Conservation (phyloP, 2,888 invertebrate genomes). For the Hypena proboscidalis region DNA sequence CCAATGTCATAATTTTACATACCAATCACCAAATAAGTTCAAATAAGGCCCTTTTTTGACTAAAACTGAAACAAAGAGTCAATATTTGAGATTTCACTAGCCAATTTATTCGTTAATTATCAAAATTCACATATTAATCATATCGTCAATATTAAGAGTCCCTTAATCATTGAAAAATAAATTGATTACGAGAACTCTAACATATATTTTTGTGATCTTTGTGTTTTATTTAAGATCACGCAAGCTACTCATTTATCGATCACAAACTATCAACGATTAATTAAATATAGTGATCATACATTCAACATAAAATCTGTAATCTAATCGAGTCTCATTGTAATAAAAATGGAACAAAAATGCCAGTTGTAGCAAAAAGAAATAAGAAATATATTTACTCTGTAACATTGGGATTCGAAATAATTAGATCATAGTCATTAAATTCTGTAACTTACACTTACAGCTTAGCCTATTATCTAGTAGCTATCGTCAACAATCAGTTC, state of each 20-base stretch:
- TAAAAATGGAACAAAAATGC: conserved; percentile 41
- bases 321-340: conserved; percentile 17
- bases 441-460: conserved; percentile 66
- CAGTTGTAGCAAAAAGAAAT: conserved; percentile 50
- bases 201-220: conserved; percentile 11
- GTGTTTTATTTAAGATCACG: conserved; percentile 7
- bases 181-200: conserved; percentile 16
- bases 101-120: conserved; percentile 18
- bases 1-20: conserved; percentile 52
- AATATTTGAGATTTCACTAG: conserved; percentile 27
- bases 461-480: conserved; percentile 71
- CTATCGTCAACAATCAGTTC: conserved; percentile 75
- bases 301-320: conserved; percentile 16
- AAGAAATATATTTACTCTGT: conserved; percentile 34
- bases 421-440: conserved; percentile 49
- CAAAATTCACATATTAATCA: conserved; percentile 23
- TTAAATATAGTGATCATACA: conserved; percentile 12
- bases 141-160: conserved; percentile 9
- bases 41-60: conserved; percentile 15
- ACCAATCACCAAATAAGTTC: conserved; percentile 37
- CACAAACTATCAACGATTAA: conserved; percentile 13
- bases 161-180: conserved; percentile 17
- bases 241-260: conserved; percentile 11
- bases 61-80: conserved; percentile 21
- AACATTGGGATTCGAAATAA: conserved; percentile 51